Conservation (phyloP, 2,113 vertebrate species). For the Otus sunia region DNA sequence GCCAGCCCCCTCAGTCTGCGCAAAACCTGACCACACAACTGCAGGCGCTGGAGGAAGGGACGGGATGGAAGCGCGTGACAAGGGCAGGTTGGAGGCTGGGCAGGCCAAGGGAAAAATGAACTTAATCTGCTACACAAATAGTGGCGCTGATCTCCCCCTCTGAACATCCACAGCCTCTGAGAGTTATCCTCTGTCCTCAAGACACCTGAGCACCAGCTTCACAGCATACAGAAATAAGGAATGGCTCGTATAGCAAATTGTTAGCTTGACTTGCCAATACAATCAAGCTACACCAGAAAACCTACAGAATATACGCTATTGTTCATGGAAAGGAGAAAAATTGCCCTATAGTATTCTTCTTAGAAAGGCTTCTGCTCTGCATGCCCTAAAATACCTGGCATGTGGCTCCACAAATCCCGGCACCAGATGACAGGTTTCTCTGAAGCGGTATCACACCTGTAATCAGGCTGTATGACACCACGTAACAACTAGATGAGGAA, state of each 20-base stretch:
- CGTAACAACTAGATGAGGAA: not conserved
- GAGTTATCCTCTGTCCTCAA: not conserved
- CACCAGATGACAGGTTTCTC: not conserved
- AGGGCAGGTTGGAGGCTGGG: not conserved
- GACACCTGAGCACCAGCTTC: not conserved
- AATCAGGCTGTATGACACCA: not conserved
- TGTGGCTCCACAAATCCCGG: not conserved
- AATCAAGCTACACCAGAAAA: not conserved
- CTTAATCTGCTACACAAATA: not conserved
- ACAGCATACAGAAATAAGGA: not conserved
- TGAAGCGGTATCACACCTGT: not conserved
- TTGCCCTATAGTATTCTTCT: not conserved
- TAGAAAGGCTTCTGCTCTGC: not conserved
- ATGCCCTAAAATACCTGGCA: not conserved
- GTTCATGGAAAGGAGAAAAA: not conserved
- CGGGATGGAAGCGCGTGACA: not conserved
- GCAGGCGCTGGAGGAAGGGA: not conserved
- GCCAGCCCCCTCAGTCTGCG: accelerated
- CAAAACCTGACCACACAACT: not conserved
- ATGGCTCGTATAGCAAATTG: accelerated
- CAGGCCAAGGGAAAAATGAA: not conserved
- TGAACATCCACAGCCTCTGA: not conserved
- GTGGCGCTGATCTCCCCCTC: not conserved
- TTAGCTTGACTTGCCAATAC: not conserved
- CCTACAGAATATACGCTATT: not conserved